Base-by-base conservation (phyloP, 2,797 vertebrate genomes). In the Leptoclinus maculatus region DNA sequence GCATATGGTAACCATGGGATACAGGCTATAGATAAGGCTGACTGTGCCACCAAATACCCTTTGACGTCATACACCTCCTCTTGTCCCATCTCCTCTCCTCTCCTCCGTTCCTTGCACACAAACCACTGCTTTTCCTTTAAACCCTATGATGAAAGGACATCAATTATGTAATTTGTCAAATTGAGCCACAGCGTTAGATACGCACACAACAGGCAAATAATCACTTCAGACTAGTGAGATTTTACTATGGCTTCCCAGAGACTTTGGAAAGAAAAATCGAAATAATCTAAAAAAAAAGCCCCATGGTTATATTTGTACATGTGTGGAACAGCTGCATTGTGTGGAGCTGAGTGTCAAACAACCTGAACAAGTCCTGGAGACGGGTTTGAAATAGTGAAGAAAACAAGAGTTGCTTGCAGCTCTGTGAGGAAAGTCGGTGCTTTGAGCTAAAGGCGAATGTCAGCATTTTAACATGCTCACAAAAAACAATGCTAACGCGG, bases 1-100 rank as follows among this genome's bases (percentile, higher is more conserved):
- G 89, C 94, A 94, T 94, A 94, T 94, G 93, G 92, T 93, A 89
- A 90, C 92, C 89, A 90, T 92, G 87, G 91, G 91, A 92, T 83
- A 89, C 86, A 78, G 83, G 86, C 85, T 69, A 66, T 80, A 83
- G 86, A 88, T 88, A 90, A 88, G 71, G 72, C 51, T 74, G 83
- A 73, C 80, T 76, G 80, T 84, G 84, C 84, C 87, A 88, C 87
- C 83, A 83, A 70, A 74, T 80, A 83, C 51, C 62, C 67, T 87
- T 92, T 92, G 86, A 92, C 88, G 88, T 93, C 84, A 92, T 39
- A 74, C 47, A 51, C 66, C 57, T 62, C 27, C 49, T 70, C 56
- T 64, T 12, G 25, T 64, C 38, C 69, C 43, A 43, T 70, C 62
- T 66, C 5, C 9, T 47, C 70, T 56, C 21, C 43, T 68, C 54